These are phyloP conservation scores for Gastrophryne carolinensis DNA, from an alignment of 2,797 vertebrate genomes.

Conservation along the genomic window DNA sequence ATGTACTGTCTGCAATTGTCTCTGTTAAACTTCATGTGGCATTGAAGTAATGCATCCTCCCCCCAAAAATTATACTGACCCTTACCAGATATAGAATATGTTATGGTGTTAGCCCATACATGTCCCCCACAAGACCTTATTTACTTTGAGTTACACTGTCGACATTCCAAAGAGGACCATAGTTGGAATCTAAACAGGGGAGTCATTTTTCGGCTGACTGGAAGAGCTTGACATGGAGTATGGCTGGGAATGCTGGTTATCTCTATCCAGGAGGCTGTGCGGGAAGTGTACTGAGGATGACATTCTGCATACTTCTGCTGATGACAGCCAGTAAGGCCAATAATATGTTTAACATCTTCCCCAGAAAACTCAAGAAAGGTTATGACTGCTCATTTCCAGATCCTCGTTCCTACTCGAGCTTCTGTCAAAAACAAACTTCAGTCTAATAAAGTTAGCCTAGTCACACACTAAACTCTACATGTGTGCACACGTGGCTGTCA, in stretches of 20 bases:
- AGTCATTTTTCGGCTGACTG: conserved; percentile 19
- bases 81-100: conserved; percentile 39
- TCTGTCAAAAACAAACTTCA: background rate
- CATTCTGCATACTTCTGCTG: conserved; percentile 11
- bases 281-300: background rate
- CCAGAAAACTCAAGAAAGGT: conserved; percentile 1
- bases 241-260: conserved; percentile 10
- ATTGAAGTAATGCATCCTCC: conserved; percentile 12
- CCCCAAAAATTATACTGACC: conserved; percentile 6
- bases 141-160: conserved; percentile 20
- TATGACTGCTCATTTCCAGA: background rate
- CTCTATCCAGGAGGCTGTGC: background rate
- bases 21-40: conserved; percentile 8
- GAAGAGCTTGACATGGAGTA: background rate
- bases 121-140: conserved; percentile 21
- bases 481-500: too few species aligned
- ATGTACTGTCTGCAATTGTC: too few species aligned
- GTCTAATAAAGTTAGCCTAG: background rate
- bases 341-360: conserved; percentile 15
- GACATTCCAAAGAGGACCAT: background rate
- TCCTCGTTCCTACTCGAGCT: background rate
- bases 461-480: too few species aligned
- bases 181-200: conserved; percentile 3
- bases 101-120: conserved; percentile 17
- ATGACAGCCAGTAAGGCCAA: conserved; percentile 32